Conservation (phyloP, 2,113 vertebrate genomes). For the Fregetta grallaria region DNA sequence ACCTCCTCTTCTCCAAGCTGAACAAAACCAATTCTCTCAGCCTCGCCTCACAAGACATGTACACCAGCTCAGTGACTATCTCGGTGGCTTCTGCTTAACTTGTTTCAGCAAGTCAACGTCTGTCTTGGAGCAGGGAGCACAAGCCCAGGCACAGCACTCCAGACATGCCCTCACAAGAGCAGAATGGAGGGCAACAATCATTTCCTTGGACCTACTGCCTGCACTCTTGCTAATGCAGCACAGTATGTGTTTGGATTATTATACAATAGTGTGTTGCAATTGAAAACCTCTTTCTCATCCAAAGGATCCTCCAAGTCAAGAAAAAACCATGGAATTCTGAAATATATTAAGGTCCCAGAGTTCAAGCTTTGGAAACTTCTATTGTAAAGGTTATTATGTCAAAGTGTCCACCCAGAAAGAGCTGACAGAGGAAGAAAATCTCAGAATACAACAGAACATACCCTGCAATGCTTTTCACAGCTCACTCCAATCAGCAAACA, state of each 20-base stretch:
- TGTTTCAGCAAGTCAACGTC: not conserved
- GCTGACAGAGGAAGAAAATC: not conserved
- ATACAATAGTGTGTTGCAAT: not conserved
- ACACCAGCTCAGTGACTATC: not conserved
- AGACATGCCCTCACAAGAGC: not conserved
- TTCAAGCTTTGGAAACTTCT: not conserved
- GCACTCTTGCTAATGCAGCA: not conserved
- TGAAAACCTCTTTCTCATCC: not conserved
- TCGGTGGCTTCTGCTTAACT: not conserved
- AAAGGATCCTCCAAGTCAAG: not conserved
- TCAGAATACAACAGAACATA: not conserved
- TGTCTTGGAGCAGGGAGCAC: not conserved
- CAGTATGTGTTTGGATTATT: accelerated
- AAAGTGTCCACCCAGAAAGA: not conserved
- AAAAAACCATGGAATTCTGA: not conserved
- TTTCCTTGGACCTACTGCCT: not conserved
- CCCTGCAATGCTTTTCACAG: not conserved
- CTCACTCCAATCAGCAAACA: not conserved
- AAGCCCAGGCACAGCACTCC: not conserved
- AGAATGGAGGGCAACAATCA: not conserved
- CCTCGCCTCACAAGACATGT: not conserved
- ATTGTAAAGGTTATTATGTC: not conserved
- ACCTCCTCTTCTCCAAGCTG: not conserved
- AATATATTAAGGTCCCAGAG: not conserved
- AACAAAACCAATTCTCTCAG: not conserved